phyloP scores from a whole-genome alignment of 2,888 invertebrate genomes.

The Spilarctia lutea region DNA sequence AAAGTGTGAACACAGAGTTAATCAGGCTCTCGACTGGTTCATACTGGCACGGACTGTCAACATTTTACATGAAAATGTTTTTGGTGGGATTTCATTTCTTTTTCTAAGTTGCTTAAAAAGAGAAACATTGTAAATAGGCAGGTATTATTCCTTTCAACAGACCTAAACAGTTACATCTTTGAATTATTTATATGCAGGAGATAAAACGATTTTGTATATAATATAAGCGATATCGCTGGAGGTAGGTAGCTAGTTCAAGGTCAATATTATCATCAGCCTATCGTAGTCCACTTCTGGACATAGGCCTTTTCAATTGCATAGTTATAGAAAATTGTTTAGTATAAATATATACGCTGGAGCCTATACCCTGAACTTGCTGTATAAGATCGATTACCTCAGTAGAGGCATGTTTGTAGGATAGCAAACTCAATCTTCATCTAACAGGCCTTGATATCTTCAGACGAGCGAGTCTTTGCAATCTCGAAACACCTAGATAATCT shows the following conservation, averaged over 20 bases:
- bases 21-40: no score
- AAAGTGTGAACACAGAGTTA: not conserved
- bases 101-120: not conserved
- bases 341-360: not conserved
- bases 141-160: not conserved
- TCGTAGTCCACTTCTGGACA: no score
- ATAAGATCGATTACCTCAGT: not conserved
- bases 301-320: not conserved
- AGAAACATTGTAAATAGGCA: not conserved
- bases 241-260: conserved; percentile 1
- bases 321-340: not conserved
- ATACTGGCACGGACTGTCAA: no score
- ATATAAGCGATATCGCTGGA: not conserved
- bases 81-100: no score
- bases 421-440: not conserved
- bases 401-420: not conserved
- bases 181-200: conserved; percentile 9
- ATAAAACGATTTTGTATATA: conserved; percentile 5
- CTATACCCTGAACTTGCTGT: not conserved
- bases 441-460: not conserved
- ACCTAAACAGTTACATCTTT: not conserved
- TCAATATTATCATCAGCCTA: no score
- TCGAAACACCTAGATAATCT: not conserved
- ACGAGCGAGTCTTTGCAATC: not conserved
- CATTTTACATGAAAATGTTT: no score